These are phyloP conservation scores for Cotesia chilonis DNA, from an alignment of 1,140 invertebrate genomes.

Conservation along the genomic window DNA sequence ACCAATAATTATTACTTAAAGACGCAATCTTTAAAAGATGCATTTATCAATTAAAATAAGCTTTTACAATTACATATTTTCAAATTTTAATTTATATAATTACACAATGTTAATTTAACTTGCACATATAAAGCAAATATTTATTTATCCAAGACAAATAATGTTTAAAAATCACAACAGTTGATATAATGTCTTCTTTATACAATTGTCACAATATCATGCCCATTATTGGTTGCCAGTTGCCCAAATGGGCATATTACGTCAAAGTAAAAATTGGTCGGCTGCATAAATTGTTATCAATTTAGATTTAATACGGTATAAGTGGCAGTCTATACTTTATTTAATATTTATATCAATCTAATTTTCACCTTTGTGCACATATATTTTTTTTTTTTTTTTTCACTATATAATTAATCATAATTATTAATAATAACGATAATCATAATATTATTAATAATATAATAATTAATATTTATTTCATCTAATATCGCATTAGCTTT, in stretches of 20 bases:
- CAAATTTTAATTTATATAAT: constrained; percentile 18
- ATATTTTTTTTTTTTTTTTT: too few species aligned
- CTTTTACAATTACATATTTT: constrained; percentile 42
- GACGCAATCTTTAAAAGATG: constrained; percentile 35
- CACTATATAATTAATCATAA: too few species aligned
- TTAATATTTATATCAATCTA: too few species aligned
- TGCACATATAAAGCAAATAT: constrained; percentile 22
- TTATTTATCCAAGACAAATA: too few species aligned
- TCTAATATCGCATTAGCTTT: constrained; percentile 17
- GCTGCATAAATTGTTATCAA: constrained; percentile 1
- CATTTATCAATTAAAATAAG: neutral
- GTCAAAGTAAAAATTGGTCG: constrained; percentile 16
- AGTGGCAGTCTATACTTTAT: too few species aligned
- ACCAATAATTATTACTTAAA: constrained; percentile 23
- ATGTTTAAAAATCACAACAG: too few species aligned
- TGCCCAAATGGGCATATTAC: neutral
- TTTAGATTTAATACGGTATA: constrained; percentile 19
- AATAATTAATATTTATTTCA: constrained; percentile 32
- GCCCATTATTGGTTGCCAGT: constrained; percentile 12
- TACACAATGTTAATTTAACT: constrained; percentile 17
- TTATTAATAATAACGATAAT: too few species aligned
- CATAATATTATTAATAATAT: constrained; percentile 13
- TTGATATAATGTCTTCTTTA: constrained; percentile 5
- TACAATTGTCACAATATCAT: constrained; percentile 20
- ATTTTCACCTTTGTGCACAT: too few species aligned